Conservation (phyloP, 2,888 invertebrate genomes). For the Seira ritae region DNA sequence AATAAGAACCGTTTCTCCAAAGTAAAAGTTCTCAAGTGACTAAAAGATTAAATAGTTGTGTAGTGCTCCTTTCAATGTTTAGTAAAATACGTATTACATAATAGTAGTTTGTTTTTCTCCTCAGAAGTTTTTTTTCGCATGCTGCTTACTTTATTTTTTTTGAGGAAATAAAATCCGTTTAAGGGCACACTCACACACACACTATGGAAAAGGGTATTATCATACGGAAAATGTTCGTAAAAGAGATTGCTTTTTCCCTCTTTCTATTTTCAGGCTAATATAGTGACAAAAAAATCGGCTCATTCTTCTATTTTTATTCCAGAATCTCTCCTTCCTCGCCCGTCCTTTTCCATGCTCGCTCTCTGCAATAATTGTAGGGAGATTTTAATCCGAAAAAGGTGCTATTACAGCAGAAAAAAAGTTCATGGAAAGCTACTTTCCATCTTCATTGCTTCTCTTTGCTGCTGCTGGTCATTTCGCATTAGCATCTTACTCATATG, state of each 20-base stretch:
- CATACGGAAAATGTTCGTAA: neutral
- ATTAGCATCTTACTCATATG: conserved; percentile 60
- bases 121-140: neutral
- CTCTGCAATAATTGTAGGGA: conserved; percentile 46
- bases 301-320: neutral
- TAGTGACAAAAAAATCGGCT: conserved; percentile 28
- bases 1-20: neutral
- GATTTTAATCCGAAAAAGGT: conserved; percentile 54
- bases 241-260: neutral
- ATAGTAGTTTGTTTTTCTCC: no score
- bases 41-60: neutral
- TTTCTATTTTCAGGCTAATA: conserved; percentile 23
- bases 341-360: conserved; percentile 54
- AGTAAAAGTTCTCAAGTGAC: neutral
- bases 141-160: neutral
- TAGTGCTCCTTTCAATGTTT: neutral
- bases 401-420: conserved; percentile 35
- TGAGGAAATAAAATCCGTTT: neutral
- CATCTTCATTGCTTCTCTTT: conserved; percentile 24
- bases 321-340: neutral
- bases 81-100: neutral
- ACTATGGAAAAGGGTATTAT: neutral
- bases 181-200: neutral
- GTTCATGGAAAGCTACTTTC: conserved; percentile 31
- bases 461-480: conserved; percentile 54